Conservation (phyloP, 2,888 invertebrate species). For the Sepiola atlantica region DNA sequence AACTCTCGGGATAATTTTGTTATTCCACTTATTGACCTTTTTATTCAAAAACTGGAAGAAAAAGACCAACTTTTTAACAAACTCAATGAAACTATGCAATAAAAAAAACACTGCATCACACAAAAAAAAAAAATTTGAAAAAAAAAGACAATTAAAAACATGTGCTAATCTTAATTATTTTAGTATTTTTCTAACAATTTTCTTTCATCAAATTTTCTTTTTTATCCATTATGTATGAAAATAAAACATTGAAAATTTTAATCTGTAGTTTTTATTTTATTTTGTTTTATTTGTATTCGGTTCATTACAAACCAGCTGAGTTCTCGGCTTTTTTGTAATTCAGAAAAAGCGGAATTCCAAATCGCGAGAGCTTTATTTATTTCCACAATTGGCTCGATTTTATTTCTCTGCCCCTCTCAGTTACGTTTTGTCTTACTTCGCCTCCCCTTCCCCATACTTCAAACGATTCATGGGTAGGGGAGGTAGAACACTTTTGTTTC, state of each 20-base stretch:
- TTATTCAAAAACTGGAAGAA: slow-evolving; percentile 72
- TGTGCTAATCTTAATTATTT: background rate
- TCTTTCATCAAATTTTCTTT: background rate
- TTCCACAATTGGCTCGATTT: too few relatives aligned
- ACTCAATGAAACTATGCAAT: background rate
- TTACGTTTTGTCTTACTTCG: too few relatives aligned
- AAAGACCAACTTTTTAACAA: slow-evolving; percentile 51
- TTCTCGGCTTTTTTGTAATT: too few relatives aligned
- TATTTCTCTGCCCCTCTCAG: too few relatives aligned
- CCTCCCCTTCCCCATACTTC: too few relatives aligned
- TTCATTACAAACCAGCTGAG: too few relatives aligned
- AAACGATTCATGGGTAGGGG: too few relatives aligned
- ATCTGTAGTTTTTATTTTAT: background rate
- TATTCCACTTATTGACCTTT: slow-evolving; percentile 66
- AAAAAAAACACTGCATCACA: too few relatives aligned
- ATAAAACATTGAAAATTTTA: background rate
- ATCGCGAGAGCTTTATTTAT: too few relatives aligned
- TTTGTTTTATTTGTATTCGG: background rate
- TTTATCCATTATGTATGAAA: background rate
- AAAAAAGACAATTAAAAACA: background rate
- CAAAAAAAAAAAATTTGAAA: too few relatives aligned
- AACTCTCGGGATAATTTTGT: slow-evolving; percentile 69
- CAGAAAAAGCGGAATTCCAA: too few relatives aligned
- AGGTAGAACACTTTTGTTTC: too few relatives aligned
- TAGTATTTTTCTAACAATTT: background rate